Conservation (phyloP, 2,888 invertebrate species). For the Portevinia maculata region DNA sequence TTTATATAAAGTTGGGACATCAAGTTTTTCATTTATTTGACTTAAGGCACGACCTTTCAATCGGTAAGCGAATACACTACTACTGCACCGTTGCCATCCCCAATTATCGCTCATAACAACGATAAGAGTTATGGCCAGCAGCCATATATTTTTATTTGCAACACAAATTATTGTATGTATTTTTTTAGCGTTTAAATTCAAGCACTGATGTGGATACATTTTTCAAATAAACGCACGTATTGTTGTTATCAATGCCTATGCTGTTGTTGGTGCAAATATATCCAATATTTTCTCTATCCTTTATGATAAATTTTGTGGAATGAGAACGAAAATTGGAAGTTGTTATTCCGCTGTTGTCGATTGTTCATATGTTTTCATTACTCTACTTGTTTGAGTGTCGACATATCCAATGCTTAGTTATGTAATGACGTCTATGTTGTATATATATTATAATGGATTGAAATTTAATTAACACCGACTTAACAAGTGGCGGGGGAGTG, state of each 20-base stretch:
- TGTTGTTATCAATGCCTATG: not conserved
- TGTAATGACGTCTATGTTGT: not conserved
- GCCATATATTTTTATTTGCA: no score
- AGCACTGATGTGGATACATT: no score
- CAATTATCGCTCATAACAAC: no score
- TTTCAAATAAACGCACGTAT: no score
- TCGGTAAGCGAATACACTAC: no score
- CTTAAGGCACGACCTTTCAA: no score
- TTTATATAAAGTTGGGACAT: no score
- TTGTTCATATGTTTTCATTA: constrained; percentile 6
- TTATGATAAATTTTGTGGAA: not conserved
- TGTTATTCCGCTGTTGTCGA: constrained; percentile 12
- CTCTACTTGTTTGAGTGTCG: constrained; percentile 1
- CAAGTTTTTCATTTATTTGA: no score
- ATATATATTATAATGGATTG: not conserved
- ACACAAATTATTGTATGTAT: no score
- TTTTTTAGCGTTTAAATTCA: no score
- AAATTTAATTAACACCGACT: not conserved
- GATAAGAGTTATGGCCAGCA: no score
- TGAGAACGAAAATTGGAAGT: constrained; percentile 6
- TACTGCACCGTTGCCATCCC: no score
- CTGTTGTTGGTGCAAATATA: not conserved
- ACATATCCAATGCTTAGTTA: constrained; percentile 5
- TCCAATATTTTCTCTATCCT: not conserved
- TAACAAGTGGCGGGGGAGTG: not conserved